Percentiles rank a stretch among this genome's conserved stretches.
These are phyloP conservation scores for Malurus alboscapulatus DNA, from an alignment of 2,113 vertebrate species.

Conservation along the genomic window DNA sequence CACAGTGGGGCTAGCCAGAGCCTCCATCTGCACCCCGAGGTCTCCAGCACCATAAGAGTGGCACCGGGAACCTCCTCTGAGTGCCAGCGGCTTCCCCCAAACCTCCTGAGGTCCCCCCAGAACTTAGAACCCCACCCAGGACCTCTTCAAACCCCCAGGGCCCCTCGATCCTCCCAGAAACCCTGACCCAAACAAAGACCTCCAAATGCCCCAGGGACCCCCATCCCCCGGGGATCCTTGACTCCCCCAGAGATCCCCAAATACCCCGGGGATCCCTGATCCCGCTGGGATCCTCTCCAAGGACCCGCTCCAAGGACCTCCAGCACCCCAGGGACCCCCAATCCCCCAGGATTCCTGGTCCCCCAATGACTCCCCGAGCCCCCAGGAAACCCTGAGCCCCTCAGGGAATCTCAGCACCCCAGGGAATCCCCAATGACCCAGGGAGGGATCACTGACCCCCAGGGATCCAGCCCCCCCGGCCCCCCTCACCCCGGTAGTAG, in stretches of 20 bases:
- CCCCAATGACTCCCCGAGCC: background rate
- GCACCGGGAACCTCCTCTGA: background rate
- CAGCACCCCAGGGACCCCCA: background rate
- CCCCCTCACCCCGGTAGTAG: background rate
- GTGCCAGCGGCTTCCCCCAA: background rate
- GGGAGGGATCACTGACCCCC: background rate
- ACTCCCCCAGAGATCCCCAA: background rate
- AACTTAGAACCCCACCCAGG: background rate
- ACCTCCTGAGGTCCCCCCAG: rapidly evolving
- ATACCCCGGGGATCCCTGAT: background rate
- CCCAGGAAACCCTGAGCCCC: background rate
- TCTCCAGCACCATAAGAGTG: background rate
- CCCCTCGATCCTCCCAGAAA: background rate
- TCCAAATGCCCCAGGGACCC: too few species aligned
- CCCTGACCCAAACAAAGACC: background rate
- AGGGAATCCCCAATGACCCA: background rate
- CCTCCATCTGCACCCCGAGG: background rate
- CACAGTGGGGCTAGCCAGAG: background rate
- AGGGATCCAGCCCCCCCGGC: background rate
- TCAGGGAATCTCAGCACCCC: background rate
- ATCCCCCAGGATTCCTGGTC: background rate
- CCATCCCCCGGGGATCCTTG: background rate
- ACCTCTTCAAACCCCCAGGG: background rate
- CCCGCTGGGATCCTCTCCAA: too few species aligned
- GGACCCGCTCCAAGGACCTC: too few species aligned